Conservation (phyloP, 2,113 vertebrate genomes). For the Choloepus hoffmanni region DNA sequence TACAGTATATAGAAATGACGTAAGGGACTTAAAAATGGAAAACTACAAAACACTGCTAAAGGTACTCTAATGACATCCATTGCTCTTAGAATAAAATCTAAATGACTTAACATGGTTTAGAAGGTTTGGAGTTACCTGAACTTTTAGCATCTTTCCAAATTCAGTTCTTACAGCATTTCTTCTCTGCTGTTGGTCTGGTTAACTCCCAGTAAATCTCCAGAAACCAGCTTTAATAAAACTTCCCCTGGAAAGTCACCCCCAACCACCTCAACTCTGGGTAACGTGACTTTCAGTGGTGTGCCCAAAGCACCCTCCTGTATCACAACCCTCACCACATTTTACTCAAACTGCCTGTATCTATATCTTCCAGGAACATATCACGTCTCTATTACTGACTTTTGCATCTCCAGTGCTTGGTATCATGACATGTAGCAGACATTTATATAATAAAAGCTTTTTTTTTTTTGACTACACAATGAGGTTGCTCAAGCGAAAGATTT, state of each 20-base stretch:
- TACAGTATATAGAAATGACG: no score
- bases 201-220: background rate
- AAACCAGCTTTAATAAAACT: background rate
- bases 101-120: background rate
- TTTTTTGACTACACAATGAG: background rate
- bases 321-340: background rate
- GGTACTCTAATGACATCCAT: background rate
- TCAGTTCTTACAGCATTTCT: background rate
- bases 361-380: background rate
- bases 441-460: background rate
- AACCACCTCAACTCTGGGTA: background rate
- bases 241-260: background rate
- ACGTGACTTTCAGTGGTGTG: background rate
- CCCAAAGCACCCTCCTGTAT: background rate
- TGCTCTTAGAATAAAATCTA: background rate
- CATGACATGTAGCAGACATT: background rate
- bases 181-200: background rate
- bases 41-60: background rate
- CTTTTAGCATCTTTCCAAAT: background rate
- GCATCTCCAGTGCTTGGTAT: background rate
- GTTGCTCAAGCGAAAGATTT: background rate
- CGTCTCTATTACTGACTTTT: background rate
- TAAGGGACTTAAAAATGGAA: no score
- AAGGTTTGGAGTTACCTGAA: background rate
- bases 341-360: background rate